phyloP scores from a whole-genome alignment of 1,140 invertebrate species.

The Sesamia nonagrioides region DNA sequence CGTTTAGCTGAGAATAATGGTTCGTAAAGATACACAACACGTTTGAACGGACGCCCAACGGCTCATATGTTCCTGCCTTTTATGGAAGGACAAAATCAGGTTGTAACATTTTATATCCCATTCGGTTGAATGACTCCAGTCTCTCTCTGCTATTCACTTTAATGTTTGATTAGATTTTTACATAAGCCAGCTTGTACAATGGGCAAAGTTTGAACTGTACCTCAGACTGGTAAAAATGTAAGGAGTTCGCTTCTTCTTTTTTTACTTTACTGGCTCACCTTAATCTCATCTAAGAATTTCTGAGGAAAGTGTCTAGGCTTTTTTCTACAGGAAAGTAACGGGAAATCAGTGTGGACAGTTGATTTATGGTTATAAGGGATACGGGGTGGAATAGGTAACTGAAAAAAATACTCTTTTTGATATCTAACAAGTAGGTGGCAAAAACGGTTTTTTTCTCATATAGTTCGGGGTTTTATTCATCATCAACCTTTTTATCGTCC shows the following conservation, averaged over 20 bases:
- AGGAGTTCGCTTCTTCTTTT: neutral
- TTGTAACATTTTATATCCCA: constrained; percentile 17
- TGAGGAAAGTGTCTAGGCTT: neutral
- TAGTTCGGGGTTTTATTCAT: too few species aligned
- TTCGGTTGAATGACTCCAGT: neutral
- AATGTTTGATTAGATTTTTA: constrained; percentile 37
- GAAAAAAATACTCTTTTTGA: too few species aligned
- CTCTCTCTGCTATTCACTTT: constrained; percentile 3
- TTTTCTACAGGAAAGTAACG: too few species aligned
- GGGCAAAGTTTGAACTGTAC: neutral
- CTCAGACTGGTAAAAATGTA: neutral
- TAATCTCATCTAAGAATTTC: neutral
- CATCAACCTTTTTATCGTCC: too few species aligned
- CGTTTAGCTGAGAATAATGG: constrained; percentile 1
- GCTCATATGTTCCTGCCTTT: neutral
- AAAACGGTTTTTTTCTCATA: too few species aligned
- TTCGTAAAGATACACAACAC: neutral
- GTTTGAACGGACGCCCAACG: neutral
- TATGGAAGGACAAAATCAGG: constrained; percentile 1
- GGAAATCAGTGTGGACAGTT: constrained; percentile 6
- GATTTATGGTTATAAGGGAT: constrained; percentile 42
- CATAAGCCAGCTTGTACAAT: constrained; percentile 10
- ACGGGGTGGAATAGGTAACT: neutral
- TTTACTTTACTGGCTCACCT: neutral
- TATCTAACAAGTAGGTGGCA: too few species aligned